Conservation (phyloP, 2,888 invertebrate species). For the Brachycybe producta region DNA sequence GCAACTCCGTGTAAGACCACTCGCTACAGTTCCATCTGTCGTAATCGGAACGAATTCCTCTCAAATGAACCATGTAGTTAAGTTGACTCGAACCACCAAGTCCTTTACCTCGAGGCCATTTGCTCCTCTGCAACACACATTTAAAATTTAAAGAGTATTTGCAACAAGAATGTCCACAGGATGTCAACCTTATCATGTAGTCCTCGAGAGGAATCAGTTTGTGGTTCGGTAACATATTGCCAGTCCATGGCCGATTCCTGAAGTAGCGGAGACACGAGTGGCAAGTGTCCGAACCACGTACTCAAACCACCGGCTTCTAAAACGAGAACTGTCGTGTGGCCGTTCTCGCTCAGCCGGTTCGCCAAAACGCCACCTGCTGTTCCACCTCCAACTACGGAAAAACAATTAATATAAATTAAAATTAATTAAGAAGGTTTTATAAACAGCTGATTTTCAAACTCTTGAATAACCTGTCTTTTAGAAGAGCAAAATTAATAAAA, state of each 20-base stretch:
- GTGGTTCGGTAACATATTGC: neutral
- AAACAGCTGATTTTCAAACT: no score
- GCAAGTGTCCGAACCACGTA: neutral
- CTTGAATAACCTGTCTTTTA: no score
- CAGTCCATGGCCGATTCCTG: neutral
- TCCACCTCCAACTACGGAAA: no score
- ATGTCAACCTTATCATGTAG: neutral
- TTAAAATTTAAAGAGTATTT: neutral
- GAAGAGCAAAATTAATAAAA: no score
- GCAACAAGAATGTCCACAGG: neutral
- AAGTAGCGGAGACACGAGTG: neutral
- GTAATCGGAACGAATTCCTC: neutral
- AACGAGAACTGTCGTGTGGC: no score
- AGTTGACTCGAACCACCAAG: neutral
- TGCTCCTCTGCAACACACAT: neutral
- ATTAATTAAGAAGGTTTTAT: no score
- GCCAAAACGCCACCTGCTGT: no score
- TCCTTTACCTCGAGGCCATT: neutral
- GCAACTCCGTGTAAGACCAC: neutral
- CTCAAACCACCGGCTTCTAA: neutral
- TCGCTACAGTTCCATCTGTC: neutral
- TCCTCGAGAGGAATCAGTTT: neutral
- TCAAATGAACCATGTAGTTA: neutral
- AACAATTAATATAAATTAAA: no score
- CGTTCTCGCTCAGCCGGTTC: no score